Evolutionary conservation across 1,140 invertebrate species (phyloP), one percentile per base, ranked within the genome.

Genomic region (Polypedilum pembai): DNA sequence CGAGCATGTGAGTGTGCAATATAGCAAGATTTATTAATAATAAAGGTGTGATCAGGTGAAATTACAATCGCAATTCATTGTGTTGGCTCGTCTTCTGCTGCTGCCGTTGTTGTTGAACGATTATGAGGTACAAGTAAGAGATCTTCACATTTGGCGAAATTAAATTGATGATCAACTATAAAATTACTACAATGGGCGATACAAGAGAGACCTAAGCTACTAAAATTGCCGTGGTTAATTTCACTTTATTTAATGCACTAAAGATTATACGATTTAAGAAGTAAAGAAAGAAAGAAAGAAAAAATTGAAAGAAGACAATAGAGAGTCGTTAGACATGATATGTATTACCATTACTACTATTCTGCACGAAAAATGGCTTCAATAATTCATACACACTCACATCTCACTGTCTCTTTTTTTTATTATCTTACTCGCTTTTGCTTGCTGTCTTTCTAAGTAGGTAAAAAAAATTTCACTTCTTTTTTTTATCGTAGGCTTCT

Each of bases 1-100:
- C 7, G 12, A 69, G 20, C 45, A 17, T 56, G 45, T 15, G 45
- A 56, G 45, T 15, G 45, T 33, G 24, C 24, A 33, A 33, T 33
- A 33, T 56, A 56, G 45, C 45, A 56, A 56, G 65, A 69, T 69
- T 69, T 69, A 69, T 18, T 66, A 66, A 18, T 69, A 69, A 69
- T 69, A 69, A 21, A 69, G 65, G 65, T 69, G 20, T 69, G 65
- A 69, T 69, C 65, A 69, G 65, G 65, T 69, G 65, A 69, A 69
- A 69, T 21, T 69, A 69, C 65, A 69, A 69, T 69, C 65, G 65
- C 17, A 69, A 69, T 69, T 69, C 65, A 69, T 21, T 69, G 65
- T 56, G n/a, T 56, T 33, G 24, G 24, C 24, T 33, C 24, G 24
- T 33, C 24, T 33, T 33, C 5, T 33, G 24, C 24, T 33, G 24